Evolutionary conservation across 1,140 invertebrate species (phyloP).

Genomic region (Battus philenor): DNA sequence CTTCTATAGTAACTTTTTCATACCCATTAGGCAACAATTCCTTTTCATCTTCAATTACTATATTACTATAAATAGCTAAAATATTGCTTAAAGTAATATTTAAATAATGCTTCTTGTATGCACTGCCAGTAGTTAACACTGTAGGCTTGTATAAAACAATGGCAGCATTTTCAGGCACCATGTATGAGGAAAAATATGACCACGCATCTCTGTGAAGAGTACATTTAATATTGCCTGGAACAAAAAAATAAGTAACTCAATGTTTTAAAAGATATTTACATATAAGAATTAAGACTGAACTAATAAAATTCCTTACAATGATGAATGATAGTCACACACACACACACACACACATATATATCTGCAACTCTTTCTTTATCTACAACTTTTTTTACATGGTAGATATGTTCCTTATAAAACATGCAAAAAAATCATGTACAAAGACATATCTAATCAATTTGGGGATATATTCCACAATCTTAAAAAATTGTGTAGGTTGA

Average conservation of each 20-base stretch:
- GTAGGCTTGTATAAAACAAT: constrained; percentile 53
- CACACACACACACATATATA: too few species aligned
- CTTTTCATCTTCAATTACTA: constrained; percentile 35
- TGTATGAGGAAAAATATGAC: constrained; percentile 53
- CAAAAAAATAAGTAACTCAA: constrained; percentile 11
- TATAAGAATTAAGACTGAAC: too few species aligned
- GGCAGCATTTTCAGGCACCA: constrained; percentile 54
- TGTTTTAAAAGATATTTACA: too few species aligned
- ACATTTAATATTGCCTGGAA: constrained; percentile 61
- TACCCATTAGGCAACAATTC: constrained; percentile 43
- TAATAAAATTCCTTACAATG: too few species aligned
- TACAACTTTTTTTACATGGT: too few species aligned
- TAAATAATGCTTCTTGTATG: constrained; percentile 64
- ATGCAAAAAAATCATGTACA: too few species aligned
- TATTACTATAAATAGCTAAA: constrained; percentile 50
- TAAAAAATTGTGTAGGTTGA: too few species aligned
- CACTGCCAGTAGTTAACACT: constrained; percentile 57
- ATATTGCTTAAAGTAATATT: constrained; percentile 64
- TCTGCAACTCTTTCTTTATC: too few species aligned
- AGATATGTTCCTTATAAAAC: too few species aligned
- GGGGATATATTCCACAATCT: too few species aligned
- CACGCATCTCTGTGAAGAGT: constrained; percentile 67
- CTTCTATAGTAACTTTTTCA: constrained; percentile 34
- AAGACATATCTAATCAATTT: too few species aligned
- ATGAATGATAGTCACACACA: too few species aligned